Evolutionary conservation across 2,888 invertebrate genomes (phyloP), one percentile per base, ranked within the genome.

Genomic region (Acronicta psi): DNA sequence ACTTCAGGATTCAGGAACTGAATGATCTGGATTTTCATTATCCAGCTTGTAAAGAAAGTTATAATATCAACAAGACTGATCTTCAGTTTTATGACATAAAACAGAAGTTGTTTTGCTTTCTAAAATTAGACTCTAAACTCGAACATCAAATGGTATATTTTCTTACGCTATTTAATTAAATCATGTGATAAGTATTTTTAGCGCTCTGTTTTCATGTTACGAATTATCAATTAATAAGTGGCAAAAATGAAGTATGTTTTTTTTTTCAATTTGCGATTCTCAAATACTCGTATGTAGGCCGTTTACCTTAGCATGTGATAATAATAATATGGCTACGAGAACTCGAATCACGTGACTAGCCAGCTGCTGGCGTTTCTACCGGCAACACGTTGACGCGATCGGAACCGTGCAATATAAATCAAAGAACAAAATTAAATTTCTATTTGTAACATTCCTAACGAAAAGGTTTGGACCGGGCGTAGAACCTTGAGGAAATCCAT

Each of bases 281-380:
- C 41, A 20, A 62, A 68, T 44, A n/a, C 41, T 40, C 38, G 40
- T 57, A 59, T 68, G 64, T 63, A 74, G 75, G 77, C 68, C 77
- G 60, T 75, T 75, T 77, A 75, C 75, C 77, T 74, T 68, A 75
- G 63, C 55, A 52, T 68, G 68, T 60, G 74, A 65, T 70, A 71
- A 66, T 77, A 69, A 75, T 64, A 69, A 63, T 67, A 69, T 52
- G 60, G 51, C 38, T 45, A 57, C 72, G 68, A 57, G 53, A 29
- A 57, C 31, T 18, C 47, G 37, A 63, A 61, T 63, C 77, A 75
- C 77, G 77, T 77, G 77, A 77, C 47, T 50, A 37, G 31, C 61
- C 61, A 61, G 61, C 60, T 63, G 68, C 53, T 67, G 60, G 49
- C 69, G 54, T 65, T 68, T 43, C 37, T 57, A 51, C 74, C 65